phyloP scores from a whole-genome alignment of 2,113 vertebrate species.

The Emydura subglobosa region DNA sequence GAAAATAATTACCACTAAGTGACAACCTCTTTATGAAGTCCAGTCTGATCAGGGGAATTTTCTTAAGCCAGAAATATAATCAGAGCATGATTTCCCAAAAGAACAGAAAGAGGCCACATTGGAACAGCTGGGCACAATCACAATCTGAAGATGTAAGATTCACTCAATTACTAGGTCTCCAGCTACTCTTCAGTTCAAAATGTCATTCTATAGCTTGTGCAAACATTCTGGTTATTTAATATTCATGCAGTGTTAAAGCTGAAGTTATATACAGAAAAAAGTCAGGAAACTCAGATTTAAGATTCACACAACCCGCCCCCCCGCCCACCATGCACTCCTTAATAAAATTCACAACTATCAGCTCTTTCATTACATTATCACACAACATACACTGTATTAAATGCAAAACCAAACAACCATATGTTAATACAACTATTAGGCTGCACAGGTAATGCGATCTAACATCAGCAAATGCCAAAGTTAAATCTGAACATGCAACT shows the following conservation, averaged over 20 bases:
- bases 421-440: neutral
- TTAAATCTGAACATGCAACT: neutral
- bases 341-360: neutral
- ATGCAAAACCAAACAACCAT: neutral
- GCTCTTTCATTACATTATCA: neutral
- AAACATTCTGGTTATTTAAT: neutral
- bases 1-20: slow-evolving; percentile 70
- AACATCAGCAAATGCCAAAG: neutral
- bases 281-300: neutral
- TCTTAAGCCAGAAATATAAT: slow-evolving; percentile 72
- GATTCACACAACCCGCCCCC: neutral
- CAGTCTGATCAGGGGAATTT: slow-evolving; percentile 52
- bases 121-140: slow-evolving; percentile 58
- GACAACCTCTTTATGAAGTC: slow-evolving; percentile 63
- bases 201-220: neutral
- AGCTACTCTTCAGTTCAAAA: neutral
- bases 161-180: slow-evolving; percentile 24
- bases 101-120: slow-evolving; percentile 22
- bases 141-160: neutral
- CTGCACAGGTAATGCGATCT: neutral
- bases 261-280: neutral
- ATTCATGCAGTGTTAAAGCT: neutral
- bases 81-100: slow-evolving; percentile 59
- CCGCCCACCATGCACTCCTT: neutral
- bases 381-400: neutral